phyloP scores from a whole-genome alignment of 92 coral and sea anemone species.

The Chrysogorgia sp. region DNA sequence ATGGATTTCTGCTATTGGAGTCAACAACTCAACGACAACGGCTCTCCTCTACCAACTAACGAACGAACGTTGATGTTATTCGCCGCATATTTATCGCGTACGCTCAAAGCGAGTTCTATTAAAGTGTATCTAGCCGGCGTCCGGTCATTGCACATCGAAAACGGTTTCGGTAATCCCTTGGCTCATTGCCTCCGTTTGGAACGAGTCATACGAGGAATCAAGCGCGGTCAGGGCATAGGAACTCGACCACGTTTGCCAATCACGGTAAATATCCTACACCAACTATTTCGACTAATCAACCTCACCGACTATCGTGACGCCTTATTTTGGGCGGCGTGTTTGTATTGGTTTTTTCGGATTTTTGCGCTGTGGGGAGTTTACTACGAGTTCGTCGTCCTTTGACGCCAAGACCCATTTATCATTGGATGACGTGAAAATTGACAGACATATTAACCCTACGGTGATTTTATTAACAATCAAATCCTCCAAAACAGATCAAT shows the following conservation, averaged over 20 bases:
- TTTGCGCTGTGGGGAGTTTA: constrained; percentile 37
- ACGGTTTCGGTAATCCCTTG: too few species aligned
- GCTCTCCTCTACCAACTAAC: neutral
- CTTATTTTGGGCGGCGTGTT: too few species aligned
- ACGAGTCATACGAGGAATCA: too few species aligned
- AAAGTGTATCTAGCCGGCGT: neutral
- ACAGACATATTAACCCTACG: neutral
- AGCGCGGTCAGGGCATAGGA: too few species aligned
- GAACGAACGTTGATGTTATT: neutral
- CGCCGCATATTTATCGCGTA: neutral
- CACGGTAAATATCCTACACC: too few species aligned
- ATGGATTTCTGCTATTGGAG: constrained; percentile 42
- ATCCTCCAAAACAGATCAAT: constrained; percentile 43
- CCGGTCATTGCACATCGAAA: neutral
- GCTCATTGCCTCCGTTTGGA: neutral
- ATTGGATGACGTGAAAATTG: neutral
- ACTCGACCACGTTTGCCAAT: too few species aligned
- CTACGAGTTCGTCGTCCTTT: neutral
- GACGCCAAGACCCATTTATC: neutral
- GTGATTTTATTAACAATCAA: neutral
- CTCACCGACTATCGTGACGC: too few species aligned
- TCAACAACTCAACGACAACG: neutral
- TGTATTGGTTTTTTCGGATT: constrained; percentile 22
- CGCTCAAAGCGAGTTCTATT: neutral
- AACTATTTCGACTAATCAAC: too few species aligned